phyloP scores from a whole-genome alignment of 2,888 invertebrate species.

The Epiblema foenella region DNA sequence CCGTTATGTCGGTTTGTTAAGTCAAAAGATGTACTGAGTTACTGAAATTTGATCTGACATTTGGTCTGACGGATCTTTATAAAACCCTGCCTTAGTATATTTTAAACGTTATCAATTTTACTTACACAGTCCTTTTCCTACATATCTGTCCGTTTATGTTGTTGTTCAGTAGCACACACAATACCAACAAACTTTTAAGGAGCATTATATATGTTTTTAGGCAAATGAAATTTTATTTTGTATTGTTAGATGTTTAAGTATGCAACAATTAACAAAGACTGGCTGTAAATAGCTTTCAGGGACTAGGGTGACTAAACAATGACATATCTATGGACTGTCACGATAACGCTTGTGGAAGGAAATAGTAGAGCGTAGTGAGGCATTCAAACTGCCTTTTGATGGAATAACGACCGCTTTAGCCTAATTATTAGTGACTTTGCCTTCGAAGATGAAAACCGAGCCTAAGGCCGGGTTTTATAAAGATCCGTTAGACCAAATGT shows the following conservation, averaged over 20 bases:
- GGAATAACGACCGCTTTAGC: too few relatives aligned
- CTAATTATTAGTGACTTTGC: too few relatives aligned
- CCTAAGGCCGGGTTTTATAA: too few relatives aligned
- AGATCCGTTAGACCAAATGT: too few relatives aligned
- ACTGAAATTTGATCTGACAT: too few relatives aligned
- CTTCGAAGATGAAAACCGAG: too few relatives aligned
- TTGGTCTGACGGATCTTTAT: too few relatives aligned
- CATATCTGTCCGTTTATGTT: conserved; percentile 47
- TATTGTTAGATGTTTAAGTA: not conserved
- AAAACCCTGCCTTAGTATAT: too few relatives aligned
- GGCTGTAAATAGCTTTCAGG: conserved; percentile 6
- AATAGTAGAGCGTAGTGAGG: too few relatives aligned
- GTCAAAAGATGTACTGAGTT: too few relatives aligned
- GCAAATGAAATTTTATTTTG: not conserved
- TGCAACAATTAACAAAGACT: conserved; percentile 15
- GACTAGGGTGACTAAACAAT: conserved; percentile 2
- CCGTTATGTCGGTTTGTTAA: too few relatives aligned
- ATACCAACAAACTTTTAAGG: not conserved
- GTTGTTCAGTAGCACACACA: conserved; percentile 3
- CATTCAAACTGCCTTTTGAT: too few relatives aligned
- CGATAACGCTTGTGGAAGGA: not conserved
- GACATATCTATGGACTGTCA: not conserved
- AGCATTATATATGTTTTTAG: not conserved
- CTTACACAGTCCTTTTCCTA: conserved; percentile 47
- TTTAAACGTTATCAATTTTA: conserved; percentile 7